phyloP scores from a whole-genome alignment of 2,888 invertebrate genomes.

The Tuta absoluta region DNA sequence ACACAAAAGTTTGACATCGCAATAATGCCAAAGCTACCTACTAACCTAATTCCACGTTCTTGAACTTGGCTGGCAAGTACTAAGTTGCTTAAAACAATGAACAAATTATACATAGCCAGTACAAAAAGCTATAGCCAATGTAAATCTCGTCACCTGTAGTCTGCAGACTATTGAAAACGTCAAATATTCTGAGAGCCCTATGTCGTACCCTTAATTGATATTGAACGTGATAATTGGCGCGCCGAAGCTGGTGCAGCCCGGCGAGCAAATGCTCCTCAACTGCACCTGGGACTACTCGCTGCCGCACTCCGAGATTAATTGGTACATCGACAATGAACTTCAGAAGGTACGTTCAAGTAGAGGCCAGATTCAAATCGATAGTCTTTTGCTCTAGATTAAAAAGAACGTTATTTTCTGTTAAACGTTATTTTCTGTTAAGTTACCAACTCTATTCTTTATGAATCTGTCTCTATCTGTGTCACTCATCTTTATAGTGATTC shows the following conservation, averaged over 20 bases:
- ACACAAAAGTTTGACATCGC: too few relatives aligned
- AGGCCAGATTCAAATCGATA: too few relatives aligned
- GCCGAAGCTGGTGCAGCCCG: constrained; percentile 70
- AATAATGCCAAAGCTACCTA: neutral
- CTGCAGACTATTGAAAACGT: too few relatives aligned
- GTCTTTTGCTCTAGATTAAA: too few relatives aligned
- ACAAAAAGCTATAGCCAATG: too few relatives aligned
- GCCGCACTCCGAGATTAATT: constrained; percentile 74
- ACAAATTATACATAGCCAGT: neutral
- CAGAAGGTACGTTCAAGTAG: constrained; percentile 62
- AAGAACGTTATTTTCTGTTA: too few relatives aligned
- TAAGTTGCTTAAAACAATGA: neutral
- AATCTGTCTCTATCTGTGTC: too few relatives aligned
- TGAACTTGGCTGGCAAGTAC: neutral
- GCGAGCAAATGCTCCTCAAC: constrained; percentile 72
- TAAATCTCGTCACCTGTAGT: too few relatives aligned
- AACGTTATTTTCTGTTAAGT: too few relatives aligned
- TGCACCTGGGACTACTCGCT: constrained; percentile 74
- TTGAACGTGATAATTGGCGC: constrained; percentile 61
- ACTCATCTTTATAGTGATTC: too few relatives aligned
- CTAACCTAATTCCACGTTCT: neutral
- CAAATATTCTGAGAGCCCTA: too few relatives aligned
- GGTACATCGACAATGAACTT: constrained; percentile 73
- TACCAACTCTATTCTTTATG: too few relatives aligned
- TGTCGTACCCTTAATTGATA: neutral